These are phyloP conservation scores for Trididemnum nubilum DNA, from an alignment of 23 tunicate genomes.

Conservation along the genomic window DNA sequence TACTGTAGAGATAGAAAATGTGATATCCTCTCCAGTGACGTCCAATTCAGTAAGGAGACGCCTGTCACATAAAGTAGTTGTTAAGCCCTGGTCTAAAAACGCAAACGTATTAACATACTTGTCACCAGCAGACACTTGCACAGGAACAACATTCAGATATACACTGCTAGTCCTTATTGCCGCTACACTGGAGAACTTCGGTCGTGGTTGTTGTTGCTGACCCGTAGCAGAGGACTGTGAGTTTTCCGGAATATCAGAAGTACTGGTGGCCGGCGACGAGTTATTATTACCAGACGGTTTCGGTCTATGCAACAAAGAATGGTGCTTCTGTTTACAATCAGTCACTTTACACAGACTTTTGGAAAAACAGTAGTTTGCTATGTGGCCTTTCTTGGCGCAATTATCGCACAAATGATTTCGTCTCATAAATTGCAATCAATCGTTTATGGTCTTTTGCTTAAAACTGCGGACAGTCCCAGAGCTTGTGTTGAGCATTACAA, in stretches of 20 bases:
- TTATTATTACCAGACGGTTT: too few relatives aligned
- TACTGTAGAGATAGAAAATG: neutral
- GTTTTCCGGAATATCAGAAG: too few relatives aligned
- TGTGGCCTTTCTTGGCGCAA: neutral
- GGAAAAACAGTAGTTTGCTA: neutral
- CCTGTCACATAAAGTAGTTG: conserved; percentile 17
- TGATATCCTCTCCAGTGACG: neutral
- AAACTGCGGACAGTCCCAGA: neutral
- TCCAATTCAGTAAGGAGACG: neutral
- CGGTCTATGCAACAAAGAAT: neutral
- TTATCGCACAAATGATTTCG: neutral
- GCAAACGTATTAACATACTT: neutral
- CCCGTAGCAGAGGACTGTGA: too few relatives aligned
- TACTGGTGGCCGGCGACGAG: neutral
- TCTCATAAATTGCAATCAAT: neutral
- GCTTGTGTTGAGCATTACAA: too few relatives aligned
- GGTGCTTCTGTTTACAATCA: neutral
- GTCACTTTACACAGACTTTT: neutral
- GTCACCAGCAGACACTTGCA: neutral
- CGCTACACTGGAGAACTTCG: neutral
- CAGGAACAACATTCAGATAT: conserved; percentile 36
- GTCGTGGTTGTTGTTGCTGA: too few relatives aligned
- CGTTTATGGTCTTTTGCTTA: neutral
- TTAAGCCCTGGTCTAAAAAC: conserved; percentile 32
- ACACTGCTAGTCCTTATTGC: neutral